A percentile compares a stretch with the other conserved stretches of the same genome.
Evolutionary conservation across 64 coral and sea anemone genomes (phyloP).

Genomic region (Catalaphyllia jardinei): DNA sequence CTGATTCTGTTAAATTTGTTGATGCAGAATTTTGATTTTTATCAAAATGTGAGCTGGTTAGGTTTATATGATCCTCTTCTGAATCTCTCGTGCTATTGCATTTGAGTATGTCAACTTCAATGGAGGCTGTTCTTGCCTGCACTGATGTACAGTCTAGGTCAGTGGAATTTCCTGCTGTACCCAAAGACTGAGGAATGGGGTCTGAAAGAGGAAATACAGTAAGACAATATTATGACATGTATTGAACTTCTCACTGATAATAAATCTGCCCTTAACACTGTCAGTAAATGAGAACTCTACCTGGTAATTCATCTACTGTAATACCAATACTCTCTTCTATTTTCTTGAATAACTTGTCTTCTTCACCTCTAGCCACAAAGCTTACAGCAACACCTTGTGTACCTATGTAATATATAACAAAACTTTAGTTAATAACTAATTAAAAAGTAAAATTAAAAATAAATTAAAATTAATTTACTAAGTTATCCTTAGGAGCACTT

Average conservation of each 20-base stretch:
- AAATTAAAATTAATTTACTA: too few species aligned
- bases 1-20: background rate
- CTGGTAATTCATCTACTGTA: conserved; percentile 54
- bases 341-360: conserved; percentile 50
- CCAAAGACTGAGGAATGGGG: conserved; percentile 28
- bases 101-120: conserved; percentile 29
- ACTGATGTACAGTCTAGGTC: background rate
- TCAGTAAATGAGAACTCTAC: conserved; percentile 2
- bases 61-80: background rate
- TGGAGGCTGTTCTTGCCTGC: background rate
- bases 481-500: too few species aligned
- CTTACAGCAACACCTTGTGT: conserved; percentile 71
- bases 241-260: background rate
- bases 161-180: background rate
- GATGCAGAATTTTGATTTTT: background rate
- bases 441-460: too few species aligned
- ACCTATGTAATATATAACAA: conserved; percentile 14
- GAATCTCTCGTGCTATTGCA: background rate
- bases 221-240: background rate
- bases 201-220: background rate
- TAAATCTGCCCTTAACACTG: background rate
- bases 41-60: background rate
- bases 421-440: too few species aligned
- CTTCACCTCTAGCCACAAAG: conserved; percentile 68
- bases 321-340: conserved; percentile 54